These are phyloP conservation scores for Pogoniulus pusillus DNA, from an alignment of 2,797 vertebrate species.

Conservation along the genomic window DNA sequence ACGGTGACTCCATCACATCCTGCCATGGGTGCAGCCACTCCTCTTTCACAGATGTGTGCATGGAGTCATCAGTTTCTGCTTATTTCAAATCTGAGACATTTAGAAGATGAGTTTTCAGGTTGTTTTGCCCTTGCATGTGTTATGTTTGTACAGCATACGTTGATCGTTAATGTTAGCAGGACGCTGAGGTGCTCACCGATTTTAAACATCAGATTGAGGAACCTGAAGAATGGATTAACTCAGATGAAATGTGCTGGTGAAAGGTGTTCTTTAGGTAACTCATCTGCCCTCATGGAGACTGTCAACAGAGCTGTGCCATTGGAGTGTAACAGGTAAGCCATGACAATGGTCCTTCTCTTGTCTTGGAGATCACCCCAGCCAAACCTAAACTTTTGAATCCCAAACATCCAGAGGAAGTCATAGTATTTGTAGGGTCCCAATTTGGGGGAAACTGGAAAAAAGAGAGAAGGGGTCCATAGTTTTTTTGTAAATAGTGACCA, in stretches of 20 bases:
- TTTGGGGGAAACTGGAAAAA: not conserved
- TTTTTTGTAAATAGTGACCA: not conserved
- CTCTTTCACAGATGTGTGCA: fast-evolving
- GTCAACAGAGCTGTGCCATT: not conserved
- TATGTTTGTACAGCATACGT: not conserved
- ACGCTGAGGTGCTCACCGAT: not conserved
- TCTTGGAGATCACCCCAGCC: not conserved
- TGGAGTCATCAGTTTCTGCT: not conserved
- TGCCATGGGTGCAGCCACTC: not conserved
- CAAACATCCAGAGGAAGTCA: not conserved
- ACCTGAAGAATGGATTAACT: not conserved
- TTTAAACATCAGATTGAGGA: not conserved
- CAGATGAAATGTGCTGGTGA: not conserved
- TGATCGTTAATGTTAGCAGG: not conserved
- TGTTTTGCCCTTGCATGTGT: fast-evolving
- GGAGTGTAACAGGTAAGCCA: not conserved
- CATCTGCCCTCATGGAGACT: not conserved
- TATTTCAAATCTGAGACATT: not conserved
- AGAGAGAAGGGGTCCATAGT: not conserved
- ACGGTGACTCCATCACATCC: too few species aligned
- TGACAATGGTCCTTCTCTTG: not conserved
- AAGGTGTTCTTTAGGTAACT: not conserved
- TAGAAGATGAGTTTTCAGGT: not conserved
- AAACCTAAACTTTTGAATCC: too few species aligned
- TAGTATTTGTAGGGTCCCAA: not conserved